Percentiles rank a stretch among this genome's conserved stretches.
Evolutionary conservation across 2,113 vertebrate species (phyloP).

Genomic region (Poeciliopsis prolifica): DNA sequence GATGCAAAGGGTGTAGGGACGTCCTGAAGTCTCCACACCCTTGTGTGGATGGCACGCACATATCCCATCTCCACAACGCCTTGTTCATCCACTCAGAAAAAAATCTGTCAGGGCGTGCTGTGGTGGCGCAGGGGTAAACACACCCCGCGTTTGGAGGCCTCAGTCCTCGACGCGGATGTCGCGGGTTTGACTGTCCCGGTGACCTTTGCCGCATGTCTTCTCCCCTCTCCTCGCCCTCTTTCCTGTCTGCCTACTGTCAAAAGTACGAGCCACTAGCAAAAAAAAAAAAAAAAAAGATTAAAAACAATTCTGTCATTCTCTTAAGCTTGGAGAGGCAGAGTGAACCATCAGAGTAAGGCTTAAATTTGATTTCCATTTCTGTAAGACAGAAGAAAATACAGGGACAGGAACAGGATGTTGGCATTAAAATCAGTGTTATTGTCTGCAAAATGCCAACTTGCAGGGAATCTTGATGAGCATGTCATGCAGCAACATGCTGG

Average conservation of each 20-base stretch:
- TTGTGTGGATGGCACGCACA: too few species aligned
- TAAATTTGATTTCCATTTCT: conserved; percentile 55
- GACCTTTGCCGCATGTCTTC: too few species aligned
- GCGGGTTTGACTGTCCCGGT: too few species aligned
- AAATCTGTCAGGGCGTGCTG: background rate
- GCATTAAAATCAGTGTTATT: conserved; percentile 17
- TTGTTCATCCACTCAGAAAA: conserved; percentile 45
- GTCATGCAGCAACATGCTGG: background rate
- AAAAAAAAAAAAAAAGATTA: background rate
- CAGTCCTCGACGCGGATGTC: too few species aligned
- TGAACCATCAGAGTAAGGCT: conserved; percentile 63
- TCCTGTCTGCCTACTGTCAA: too few species aligned
- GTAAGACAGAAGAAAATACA: conserved; percentile 47
- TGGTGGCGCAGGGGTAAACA: too few species aligned
- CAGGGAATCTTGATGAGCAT: background rate
- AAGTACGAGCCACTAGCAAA: too few species aligned
- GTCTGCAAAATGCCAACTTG: conserved; percentile 7
- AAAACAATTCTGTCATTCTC: conserved; percentile 31
- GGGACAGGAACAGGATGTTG: background rate
- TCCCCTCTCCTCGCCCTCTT: too few species aligned
- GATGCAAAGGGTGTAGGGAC: too few species aligned
- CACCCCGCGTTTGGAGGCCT: too few species aligned
- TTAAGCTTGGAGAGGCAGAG: conserved; percentile 61
- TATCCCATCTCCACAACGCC: conserved; percentile 3
- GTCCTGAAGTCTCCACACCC: too few species aligned